These are phyloP conservation scores for Malthinus flaveolus DNA, from an alignment of 2,888 invertebrate species.

Conservation along the genomic window DNA sequence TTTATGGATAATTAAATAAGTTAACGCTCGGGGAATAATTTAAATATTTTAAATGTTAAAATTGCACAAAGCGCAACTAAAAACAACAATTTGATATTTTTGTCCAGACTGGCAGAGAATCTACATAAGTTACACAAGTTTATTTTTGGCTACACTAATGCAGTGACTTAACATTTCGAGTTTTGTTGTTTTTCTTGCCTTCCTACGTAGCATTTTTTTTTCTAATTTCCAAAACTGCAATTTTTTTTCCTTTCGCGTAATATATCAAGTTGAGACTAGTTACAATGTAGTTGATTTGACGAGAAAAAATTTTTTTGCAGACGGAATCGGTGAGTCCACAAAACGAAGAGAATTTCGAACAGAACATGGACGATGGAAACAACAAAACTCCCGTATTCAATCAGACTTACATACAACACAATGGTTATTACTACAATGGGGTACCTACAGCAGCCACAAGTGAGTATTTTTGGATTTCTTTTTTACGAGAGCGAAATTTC, in stretches of 20 bases:
- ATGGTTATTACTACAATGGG: slow-evolving; percentile 42
- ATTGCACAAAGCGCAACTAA: slow-evolving; percentile 5
- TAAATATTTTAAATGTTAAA: not conserved
- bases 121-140: slow-evolving; percentile 3
- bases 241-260: not conserved
- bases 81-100: slow-evolving; percentile 11
- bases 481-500: not conserved
- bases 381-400: slow-evolving; percentile 44
- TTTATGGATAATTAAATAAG: too few species aligned
- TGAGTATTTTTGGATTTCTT: slow-evolving; percentile 31
- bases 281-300: not conserved
- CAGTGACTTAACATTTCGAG: slow-evolving; percentile 11
- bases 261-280: too few species aligned
- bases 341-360: slow-evolving; percentile 52
- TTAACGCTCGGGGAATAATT: too few species aligned
- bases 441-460: slow-evolving; percentile 35
- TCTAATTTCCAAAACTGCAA: not conserved
- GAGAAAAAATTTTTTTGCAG: slow-evolving; percentile 35
- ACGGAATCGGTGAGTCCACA: slow-evolving; percentile 54
- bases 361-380: slow-evolving; percentile 44
- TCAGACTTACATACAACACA: slow-evolving; percentile 36
- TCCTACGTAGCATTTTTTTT: slow-evolving; percentile 10
- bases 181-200: slow-evolving; percentile 7
- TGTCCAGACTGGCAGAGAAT: slow-evolving; percentile 11
- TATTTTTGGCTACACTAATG: slow-evolving; percentile 13